Evolutionary conservation across 2,888 invertebrate genomes (phyloP), one percentile per base, ranked within the genome.

Genomic region (Dicyrtomina minuta): DNA sequence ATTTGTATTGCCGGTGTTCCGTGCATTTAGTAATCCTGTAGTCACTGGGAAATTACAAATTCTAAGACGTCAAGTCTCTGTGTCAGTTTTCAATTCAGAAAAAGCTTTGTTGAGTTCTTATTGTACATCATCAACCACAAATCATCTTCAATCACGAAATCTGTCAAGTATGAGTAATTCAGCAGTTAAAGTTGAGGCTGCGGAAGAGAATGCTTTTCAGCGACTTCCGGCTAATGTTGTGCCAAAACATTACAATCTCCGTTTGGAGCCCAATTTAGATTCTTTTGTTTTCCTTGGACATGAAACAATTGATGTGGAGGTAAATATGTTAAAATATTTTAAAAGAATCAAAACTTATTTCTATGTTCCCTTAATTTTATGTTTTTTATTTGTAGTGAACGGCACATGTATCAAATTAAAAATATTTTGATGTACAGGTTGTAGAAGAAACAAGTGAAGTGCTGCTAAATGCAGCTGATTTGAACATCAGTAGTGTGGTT

Each of bases 231-330:
- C 51, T 6, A 67, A 68, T 20, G 68, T 75, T 22, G 56, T 66
- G 6, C 75, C 75, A 6, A 59, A 60, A 12, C 68, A 65, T 27
- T 72, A 72, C n/a, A 68, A 53, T 1, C n/a, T 75, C n/a, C 59
- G 69, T 43, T 60, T 75, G 17, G 64, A 67, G 17, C 72, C 72
- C 5, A 72, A 72, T 60, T 56, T 75, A 41, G 66, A 65, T 5
- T 44, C 56, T 6, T 66, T 66, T 22, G 20, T 44, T 13, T 66
- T 66, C n/a, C 2, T 17, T 22, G 66, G 66, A 3, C 87, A 86
- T 80, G 91, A 91, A 79, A 86, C 87, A 80, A 88, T 96, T 80
- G 86, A 90, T 83, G 86, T 97, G 82, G 87, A 90, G 87, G 95
- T 96, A 87, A 88, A 88, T 81, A 75, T 33, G 44, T 33, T 8